phyloP scores from a whole-genome alignment of 64 coral and sea anemone genomes.

The Pocillopora verrucosa region DNA sequence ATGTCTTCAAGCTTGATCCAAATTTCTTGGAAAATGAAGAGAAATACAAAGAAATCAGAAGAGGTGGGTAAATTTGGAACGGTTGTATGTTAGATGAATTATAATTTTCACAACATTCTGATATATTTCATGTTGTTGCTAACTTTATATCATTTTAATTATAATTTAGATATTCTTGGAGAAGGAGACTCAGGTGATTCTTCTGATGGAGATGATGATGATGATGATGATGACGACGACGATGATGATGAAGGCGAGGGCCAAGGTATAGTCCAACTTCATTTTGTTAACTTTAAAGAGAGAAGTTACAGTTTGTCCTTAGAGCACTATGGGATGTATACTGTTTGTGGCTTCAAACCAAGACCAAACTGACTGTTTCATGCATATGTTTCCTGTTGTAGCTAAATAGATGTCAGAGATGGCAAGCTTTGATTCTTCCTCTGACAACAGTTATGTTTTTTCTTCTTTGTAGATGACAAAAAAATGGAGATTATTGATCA shows the following conservation, averaged over 20 bases:
- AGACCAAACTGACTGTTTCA: too few species aligned
- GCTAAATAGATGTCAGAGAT: too few species aligned
- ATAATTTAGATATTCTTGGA: slow-evolving; percentile 82
- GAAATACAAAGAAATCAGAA: slow-evolving; percentile 99
- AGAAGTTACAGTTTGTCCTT: too few species aligned
- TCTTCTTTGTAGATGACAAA: slow-evolving; percentile 43
- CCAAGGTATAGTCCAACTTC: slow-evolving; percentile 17
- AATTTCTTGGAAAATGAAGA: slow-evolving; percentile 99
- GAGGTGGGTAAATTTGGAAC: slow-evolving; percentile 51
- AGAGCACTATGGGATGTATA: background rate
- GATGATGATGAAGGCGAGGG: slow-evolving; percentile 68
- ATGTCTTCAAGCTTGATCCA: slow-evolving; percentile 95
- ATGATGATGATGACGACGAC: slow-evolving; percentile 75
- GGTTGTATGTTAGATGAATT: too few species aligned
- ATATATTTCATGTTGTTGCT: background rate
- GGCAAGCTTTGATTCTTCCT: too few species aligned
- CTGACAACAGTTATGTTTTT: background rate
- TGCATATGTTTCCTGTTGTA: too few species aligned
- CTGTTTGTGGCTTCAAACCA: too few species aligned
- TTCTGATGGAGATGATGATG: slow-evolving; percentile 62
- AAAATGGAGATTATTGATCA: slow-evolving; percentile 97
- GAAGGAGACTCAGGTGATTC: slow-evolving; percentile 77
- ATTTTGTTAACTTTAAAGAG: too few species aligned
- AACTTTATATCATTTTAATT: background rate
- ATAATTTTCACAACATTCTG: too few species aligned